These are phyloP conservation scores for Diorhabda elongata DNA, from an alignment of 1,140 invertebrate species.

Conservation along the genomic window DNA sequence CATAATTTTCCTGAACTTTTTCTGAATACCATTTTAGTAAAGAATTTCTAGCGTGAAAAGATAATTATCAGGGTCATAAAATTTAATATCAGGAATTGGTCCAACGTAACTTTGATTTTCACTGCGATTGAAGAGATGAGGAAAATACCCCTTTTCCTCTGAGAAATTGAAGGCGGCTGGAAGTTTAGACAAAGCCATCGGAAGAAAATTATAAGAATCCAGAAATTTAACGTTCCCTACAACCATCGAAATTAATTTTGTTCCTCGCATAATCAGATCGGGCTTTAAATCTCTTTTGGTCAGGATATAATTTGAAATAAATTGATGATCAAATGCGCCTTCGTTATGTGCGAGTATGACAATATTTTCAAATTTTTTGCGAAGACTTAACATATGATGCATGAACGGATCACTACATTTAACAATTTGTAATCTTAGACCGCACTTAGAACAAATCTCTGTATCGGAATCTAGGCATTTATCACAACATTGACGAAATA, in stretches of 20 bases:
- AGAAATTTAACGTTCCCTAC: too few species aligned
- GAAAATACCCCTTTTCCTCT: slow-evolving; percentile 31
- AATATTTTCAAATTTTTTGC: neutral
- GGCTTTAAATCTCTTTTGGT: neutral
- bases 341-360: slow-evolving; percentile 1
- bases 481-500: too few species aligned
- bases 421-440: neutral
- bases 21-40: slow-evolving; percentile 13
- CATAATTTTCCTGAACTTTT: slow-evolving; percentile 18
- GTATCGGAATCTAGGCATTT: slow-evolving; percentile 3
- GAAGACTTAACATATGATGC: neutral
- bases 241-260: too few species aligned
- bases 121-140: slow-evolving; percentile 30
- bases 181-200: neutral
- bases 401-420: neutral
- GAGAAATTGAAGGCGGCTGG: slow-evolving; percentile 25
- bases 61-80: slow-evolving; percentile 21
- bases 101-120: slow-evolving; percentile 30
- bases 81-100: slow-evolving; percentile 21
- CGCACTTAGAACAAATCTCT: neutral
- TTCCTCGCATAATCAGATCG: slow-evolving; percentile 1
- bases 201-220: too few species aligned
- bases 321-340: slow-evolving; percentile 6
- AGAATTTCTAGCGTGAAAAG: neutral
- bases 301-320: slow-evolving; percentile 8